Percentiles rank a stretch among this genome's conserved stretches.
These are phyloP conservation scores for Lutraria lutraria DNA, from an alignment of 2,888 invertebrate genomes.

Conservation along the genomic window DNA sequence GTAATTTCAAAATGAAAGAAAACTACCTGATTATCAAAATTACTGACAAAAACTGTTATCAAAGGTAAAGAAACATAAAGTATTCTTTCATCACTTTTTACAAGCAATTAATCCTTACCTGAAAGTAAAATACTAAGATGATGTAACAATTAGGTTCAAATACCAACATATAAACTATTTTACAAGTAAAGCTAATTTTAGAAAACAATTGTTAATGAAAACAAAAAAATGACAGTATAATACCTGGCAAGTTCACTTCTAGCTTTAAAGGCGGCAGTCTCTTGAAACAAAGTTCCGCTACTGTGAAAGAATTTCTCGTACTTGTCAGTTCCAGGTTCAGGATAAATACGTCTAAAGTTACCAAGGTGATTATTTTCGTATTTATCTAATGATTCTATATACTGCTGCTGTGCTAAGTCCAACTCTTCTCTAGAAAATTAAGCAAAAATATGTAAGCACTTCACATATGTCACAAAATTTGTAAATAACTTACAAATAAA, in stretches of 20 bases:
- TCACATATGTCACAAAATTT: background rate
- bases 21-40: too few relatives aligned
- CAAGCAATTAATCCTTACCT: too few relatives aligned
- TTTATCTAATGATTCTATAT: conserved; percentile 83
- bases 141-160: too few relatives aligned
- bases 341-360: conserved; percentile 87
- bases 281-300: conserved; percentile 87
- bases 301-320: conserved; percentile 87
- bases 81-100: too few relatives aligned
- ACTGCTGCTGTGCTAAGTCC: conserved; percentile 85
- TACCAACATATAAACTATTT: too few relatives aligned
- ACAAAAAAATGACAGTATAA: background rate
- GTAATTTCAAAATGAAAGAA: too few relatives aligned
- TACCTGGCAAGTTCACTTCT: conserved; percentile 86
- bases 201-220: background rate
- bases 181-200: too few relatives aligned
- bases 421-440: conserved; percentile 84
- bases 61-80: too few relatives aligned
- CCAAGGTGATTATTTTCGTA: conserved; percentile 86
- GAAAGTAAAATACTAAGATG: too few relatives aligned
- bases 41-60: too few relatives aligned
- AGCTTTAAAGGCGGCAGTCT: conserved; percentile 87
- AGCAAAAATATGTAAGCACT: background rate
- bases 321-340: conserved; percentile 82
- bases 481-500: too few relatives aligned